Evolutionary conservation across 2,888 invertebrate genomes (phyloP).

Genomic region (Rambutsinella grinnellia): DNA sequence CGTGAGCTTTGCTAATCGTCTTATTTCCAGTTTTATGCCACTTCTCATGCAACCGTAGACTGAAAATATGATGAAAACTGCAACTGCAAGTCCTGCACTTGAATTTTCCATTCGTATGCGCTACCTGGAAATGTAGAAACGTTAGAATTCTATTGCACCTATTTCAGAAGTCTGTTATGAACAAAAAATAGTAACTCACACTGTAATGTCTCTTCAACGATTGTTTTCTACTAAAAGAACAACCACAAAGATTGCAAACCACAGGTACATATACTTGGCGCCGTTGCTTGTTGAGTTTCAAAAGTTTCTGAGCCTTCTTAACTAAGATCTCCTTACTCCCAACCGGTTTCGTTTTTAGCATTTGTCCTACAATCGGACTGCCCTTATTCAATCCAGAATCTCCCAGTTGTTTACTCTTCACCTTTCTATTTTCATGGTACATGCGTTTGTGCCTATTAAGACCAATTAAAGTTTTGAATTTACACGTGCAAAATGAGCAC

Average conservation of each 20-base stretch:
- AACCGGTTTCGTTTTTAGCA: too few species aligned
- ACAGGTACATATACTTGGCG: not conserved
- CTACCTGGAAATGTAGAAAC: constrained; percentile 2
- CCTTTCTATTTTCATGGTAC: too few species aligned
- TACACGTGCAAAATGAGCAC: not conserved
- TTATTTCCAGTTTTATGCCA: constrained; percentile 1
- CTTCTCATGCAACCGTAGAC: not conserved
- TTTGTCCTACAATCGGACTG: too few species aligned
- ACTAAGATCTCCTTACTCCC: too few species aligned
- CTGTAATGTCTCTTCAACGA: not conserved
- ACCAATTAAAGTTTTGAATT: too few species aligned
- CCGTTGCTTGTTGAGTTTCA: too few species aligned
- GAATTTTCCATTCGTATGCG: constrained; percentile 13
- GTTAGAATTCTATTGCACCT: too few species aligned
- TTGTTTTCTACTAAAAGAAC: not conserved
- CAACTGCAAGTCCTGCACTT: constrained; percentile 11
- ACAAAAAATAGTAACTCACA: not conserved
- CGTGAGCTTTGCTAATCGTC: not conserved
- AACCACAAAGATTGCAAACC: not conserved
- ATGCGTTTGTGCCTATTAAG: too few species aligned
- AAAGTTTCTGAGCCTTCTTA: not conserved
- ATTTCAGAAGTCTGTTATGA: not conserved
- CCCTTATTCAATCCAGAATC: too few species aligned
- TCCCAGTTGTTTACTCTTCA: too few species aligned
- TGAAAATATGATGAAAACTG: not conserved